These are phyloP conservation scores for Hemibagrus wyckioides DNA, from an alignment of 2,113 vertebrate species.

Conservation along the genomic window DNA sequence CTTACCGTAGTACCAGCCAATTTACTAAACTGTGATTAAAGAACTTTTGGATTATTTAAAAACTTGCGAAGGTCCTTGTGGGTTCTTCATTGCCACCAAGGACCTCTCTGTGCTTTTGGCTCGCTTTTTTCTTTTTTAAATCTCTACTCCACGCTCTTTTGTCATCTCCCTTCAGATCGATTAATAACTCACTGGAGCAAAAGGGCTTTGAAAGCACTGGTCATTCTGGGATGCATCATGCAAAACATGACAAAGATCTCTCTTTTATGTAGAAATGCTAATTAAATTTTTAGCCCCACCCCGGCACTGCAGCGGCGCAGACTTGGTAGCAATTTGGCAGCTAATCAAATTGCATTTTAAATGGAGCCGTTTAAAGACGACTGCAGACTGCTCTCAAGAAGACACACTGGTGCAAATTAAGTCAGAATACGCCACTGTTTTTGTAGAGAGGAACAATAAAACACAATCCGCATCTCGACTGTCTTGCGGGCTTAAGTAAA, in stretches of 20 bases:
- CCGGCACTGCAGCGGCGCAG: constrained; percentile 72
- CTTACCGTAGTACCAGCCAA: constrained; percentile 73
- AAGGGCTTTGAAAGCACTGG: constrained; percentile 76
- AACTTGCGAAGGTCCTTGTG: constrained; percentile 71
- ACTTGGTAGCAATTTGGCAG: constrained; percentile 82
- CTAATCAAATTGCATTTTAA: constrained; percentile 87
- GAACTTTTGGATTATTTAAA: constrained; percentile 80
- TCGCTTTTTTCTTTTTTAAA: constrained; percentile 17
- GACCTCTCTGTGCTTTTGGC: constrained; percentile 62
- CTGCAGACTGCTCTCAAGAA: constrained; percentile 72
- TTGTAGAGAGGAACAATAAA: constrained; percentile 66
- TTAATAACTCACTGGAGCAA: constrained; percentile 74
- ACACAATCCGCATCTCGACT: constrained; percentile 65
- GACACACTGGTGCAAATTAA: constrained; percentile 74
- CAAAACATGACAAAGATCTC: constrained; percentile 76
- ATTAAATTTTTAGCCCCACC: constrained; percentile 76
- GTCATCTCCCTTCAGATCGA: constrained; percentile 69
- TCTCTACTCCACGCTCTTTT: constrained; percentile 20
- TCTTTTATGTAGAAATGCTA: constrained; percentile 81
- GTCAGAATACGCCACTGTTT: constrained; percentile 67
- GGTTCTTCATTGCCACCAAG: constrained; percentile 62
- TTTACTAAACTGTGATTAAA: constrained; percentile 82
- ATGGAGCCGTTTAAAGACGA: constrained; percentile 81
- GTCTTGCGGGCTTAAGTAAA: constrained; percentile 69
- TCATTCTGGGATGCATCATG: constrained; percentile 77